Evolutionary conservation across 2,113 vertebrate species (phyloP).

Genomic region (Brachirus orientalis): DNA sequence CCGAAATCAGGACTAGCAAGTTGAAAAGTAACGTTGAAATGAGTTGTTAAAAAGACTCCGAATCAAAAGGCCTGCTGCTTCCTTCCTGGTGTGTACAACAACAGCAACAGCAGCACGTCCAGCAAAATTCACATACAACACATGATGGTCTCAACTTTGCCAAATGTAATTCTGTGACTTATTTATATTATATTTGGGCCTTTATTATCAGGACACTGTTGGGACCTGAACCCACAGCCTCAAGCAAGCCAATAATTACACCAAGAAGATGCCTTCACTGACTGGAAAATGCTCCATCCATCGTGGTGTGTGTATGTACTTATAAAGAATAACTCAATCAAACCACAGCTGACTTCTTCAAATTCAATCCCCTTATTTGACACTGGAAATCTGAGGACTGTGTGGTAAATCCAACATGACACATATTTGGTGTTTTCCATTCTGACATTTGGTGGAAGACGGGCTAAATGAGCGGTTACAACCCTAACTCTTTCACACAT

Average conservation of each 20-base stretch:
- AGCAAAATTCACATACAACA: too few relatives aligned
- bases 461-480: constrained; percentile 10
- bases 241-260: constrained; percentile 38
- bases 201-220: constrained; percentile 6
- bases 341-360: constrained; percentile 33
- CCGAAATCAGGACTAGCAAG: too few relatives aligned
- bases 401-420: constrained; percentile 29
- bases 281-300: constrained; percentile 45
- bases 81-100: too few relatives aligned
- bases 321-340: constrained; percentile 19
- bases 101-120: too few relatives aligned
- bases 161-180: too few relatives aligned
- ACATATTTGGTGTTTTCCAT: constrained; percentile 35
- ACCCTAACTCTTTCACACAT: constrained; percentile 49
- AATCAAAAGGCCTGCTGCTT: too few relatives aligned
- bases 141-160: too few relatives aligned
- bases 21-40: too few relatives aligned
- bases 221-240: constrained; percentile 31
- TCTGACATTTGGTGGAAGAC: constrained; percentile 23
- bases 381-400: constrained; percentile 28
- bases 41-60: too few relatives aligned
- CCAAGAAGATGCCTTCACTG: constrained; percentile 2
- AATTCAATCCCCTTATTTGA: constrained; percentile 30
- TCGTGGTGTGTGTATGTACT: background rate
- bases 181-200: too few relatives aligned